A percentile compares a stretch with the other conserved stretches of the same genome.
Conservation (phyloP, 1,140 invertebrate genomes). For the Eriocheir sinensis region DNA sequence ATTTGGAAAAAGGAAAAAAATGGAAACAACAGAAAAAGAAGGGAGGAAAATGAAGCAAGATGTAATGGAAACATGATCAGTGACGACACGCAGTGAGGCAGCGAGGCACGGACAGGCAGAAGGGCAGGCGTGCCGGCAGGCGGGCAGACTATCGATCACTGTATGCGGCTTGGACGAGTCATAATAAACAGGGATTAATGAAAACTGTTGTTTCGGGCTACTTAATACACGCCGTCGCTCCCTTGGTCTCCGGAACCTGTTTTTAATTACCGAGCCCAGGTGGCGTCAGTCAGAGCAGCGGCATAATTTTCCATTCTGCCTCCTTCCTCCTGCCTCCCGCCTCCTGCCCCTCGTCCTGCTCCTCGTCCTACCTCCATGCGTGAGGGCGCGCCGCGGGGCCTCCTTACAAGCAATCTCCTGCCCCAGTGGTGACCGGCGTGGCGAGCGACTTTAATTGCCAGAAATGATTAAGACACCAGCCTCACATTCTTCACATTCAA, state of each 20-base stretch:
- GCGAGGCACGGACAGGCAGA: too few relatives aligned
- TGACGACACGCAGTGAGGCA: not conserved
- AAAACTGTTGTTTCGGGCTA: conserved; percentile 13
- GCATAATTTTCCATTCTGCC: not conserved
- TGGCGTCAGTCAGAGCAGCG: not conserved
- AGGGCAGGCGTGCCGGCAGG: too few relatives aligned
- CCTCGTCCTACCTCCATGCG: too few relatives aligned
- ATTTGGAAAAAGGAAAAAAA: too few relatives aligned
- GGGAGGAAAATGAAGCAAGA: too few relatives aligned
- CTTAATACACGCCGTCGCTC: not conserved
- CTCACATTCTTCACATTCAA: conserved; percentile 25
- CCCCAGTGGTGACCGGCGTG: not conserved
- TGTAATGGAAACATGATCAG: too few relatives aligned
- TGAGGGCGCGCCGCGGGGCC: not conserved
- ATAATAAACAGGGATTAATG: conserved; percentile 7
- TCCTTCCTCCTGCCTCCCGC: too few relatives aligned
- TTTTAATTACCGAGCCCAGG: conserved; percentile 1
- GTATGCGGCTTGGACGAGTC: not conserved
- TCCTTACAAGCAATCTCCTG: not conserved
- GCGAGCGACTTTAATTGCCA: not conserved
- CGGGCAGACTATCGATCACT: too few relatives aligned
- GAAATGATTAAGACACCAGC: not conserved
- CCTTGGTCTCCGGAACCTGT: not conserved
- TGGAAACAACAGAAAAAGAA: too few relatives aligned
- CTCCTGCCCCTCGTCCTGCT: too few relatives aligned